Conservation (phyloP, 2,113 vertebrate species). For the Alethe castanea region DNA sequence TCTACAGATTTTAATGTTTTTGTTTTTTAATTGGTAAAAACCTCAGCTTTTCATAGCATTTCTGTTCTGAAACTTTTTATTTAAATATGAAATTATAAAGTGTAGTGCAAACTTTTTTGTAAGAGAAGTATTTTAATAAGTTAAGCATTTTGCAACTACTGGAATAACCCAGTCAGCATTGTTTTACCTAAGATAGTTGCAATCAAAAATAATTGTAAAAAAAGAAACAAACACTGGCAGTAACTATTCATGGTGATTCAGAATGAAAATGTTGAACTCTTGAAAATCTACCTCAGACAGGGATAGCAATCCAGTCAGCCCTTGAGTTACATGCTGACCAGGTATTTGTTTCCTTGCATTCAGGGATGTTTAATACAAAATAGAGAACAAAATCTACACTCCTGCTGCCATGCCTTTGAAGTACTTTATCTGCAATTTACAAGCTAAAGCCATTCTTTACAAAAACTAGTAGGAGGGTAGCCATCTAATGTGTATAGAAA, state of each 20-base stretch:
- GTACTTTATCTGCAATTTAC: not conserved
- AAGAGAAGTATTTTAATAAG: not conserved
- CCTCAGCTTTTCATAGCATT: not conserved
- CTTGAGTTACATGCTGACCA: not conserved
- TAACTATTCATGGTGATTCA: not conserved
- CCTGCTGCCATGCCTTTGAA: not conserved
- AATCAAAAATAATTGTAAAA: not conserved
- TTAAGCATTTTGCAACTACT: not conserved
- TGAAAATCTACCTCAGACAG: not conserved
- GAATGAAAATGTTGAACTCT: not conserved
- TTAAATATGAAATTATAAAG: not conserved
- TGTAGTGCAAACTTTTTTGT: not conserved
- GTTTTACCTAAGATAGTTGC: not conserved
- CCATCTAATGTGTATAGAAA: not conserved
- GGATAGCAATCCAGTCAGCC: not conserved
- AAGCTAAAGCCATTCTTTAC: not conserved
- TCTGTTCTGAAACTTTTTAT: not conserved
- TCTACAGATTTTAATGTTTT: not conserved
- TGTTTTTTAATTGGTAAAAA: not conserved
- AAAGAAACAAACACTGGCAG: not conserved
- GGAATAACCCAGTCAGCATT: not conserved
- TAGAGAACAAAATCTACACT: not conserved
- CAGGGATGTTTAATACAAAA: not conserved
- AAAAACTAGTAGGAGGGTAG: not conserved
- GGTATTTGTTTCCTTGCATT: not conserved